These are phyloP conservation scores for Serrognathus titanus DNA, from an alignment of 2,888 invertebrate species.

Conservation along the genomic window DNA sequence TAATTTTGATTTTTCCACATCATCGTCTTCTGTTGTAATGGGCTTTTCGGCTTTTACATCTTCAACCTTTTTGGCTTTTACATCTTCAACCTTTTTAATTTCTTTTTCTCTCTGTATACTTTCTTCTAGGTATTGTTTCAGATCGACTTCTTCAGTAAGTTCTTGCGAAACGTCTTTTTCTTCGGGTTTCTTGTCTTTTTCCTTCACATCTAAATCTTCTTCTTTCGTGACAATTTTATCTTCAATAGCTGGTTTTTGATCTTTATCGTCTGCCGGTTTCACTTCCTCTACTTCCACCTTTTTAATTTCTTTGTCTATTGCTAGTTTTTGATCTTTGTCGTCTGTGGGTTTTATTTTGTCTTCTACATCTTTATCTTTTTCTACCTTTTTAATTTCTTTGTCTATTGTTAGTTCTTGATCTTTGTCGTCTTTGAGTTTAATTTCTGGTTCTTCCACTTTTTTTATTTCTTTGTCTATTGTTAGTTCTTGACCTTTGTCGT, in stretches of 20 bases:
- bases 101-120: neutral
- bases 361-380: neutral
- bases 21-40: neutral
- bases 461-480: constrained; percentile 2
- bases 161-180: neutral
- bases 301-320: constrained; percentile 7
- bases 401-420: neutral
- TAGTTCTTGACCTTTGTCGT: neutral
- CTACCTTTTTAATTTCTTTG: neutral
- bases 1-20: neutral
- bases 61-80: no score
- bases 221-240: neutral
- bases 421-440: neutral
- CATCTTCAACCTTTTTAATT: no score
- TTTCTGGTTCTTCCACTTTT: neutral
- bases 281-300: neutral
- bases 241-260: neutral
- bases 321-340: constrained; percentile 5
- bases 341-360: no score
- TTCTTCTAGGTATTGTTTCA: neutral
- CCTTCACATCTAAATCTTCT: neutral
- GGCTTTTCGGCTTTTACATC: no score
- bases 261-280: neutral
- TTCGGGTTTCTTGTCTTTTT: neutral
- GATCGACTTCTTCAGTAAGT: neutral